Evolutionary conservation across 2,888 invertebrate species (phyloP).

Genomic region (Lagria hirta): DNA sequence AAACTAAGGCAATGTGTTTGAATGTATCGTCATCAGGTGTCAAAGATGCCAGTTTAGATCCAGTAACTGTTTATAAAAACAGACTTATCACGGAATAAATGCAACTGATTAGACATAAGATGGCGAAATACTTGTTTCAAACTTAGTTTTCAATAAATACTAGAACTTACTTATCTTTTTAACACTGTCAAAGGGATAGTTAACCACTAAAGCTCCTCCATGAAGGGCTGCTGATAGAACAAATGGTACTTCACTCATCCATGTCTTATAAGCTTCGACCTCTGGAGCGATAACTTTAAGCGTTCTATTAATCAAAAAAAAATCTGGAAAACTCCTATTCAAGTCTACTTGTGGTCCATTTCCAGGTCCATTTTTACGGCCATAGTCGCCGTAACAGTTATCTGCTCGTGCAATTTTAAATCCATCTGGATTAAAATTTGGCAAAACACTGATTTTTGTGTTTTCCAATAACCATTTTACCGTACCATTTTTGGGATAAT

Average conservation of each 20-base stretch:
- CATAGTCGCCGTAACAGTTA: constrained; percentile 40
- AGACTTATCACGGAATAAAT: too few relatives aligned
- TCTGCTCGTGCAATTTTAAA: constrained; percentile 53
- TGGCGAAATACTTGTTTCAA: not conserved
- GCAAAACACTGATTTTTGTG: constrained; percentile 71
- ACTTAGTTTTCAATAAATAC: constrained; percentile 2
- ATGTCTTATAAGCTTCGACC: constrained; percentile 60
- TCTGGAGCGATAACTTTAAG: constrained; percentile 61
- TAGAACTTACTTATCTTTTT: constrained; percentile 47
- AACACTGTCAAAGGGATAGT: constrained; percentile 68
- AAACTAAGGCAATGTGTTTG: constrained; percentile 59
- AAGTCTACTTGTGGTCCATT: constrained; percentile 51
- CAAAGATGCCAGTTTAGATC: constrained; percentile 49
- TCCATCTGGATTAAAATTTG: constrained; percentile 77
- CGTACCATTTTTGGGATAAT: constrained; percentile 54
- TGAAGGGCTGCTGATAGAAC: constrained; percentile 66
- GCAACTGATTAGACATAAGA: not conserved
- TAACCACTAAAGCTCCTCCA: constrained; percentile 68
- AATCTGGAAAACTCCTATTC: constrained; percentile 68
- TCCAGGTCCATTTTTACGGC: constrained; percentile 42
- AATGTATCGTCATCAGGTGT: constrained; percentile 70
- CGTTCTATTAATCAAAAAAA: constrained; percentile 52
- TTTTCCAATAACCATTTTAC: constrained; percentile 64
- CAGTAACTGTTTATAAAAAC: constrained; percentile 15
- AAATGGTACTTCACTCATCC: constrained; percentile 61